Evolutionary conservation across 2,797 vertebrate species (phyloP).

Genomic region (Dipus sagitta): DNA sequence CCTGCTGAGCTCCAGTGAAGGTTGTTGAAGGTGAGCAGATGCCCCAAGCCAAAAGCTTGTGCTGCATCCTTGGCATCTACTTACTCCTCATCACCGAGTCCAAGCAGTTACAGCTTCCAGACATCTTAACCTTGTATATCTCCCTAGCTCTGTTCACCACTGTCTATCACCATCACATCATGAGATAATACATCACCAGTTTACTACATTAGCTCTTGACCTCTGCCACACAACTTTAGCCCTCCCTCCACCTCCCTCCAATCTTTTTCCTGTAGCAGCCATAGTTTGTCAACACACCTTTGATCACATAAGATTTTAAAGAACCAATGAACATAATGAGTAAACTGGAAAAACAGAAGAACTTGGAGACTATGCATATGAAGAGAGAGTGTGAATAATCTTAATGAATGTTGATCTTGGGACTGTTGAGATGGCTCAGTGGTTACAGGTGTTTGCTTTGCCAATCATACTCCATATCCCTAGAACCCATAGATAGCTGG

Average conservation of each 20-base stretch:
- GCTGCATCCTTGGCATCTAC: neutral
- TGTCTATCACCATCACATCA: rapidly evolving
- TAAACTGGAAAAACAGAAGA: neutral
- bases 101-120: neutral
- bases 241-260: too few species aligned
- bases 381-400: neutral
- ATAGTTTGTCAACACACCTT: neutral
- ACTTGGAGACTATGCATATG: neutral
- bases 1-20: neutral
- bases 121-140: rapidly evolving
- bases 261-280: neutral
- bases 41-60: neutral
- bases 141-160: neutral
- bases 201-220: rapidly evolving
- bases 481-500: too few species aligned
- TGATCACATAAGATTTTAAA: neutral
- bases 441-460: too few species aligned
- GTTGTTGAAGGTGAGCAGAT: neutral
- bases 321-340: neutral
- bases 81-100: neutral
- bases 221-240: neutral
- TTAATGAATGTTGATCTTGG: neutral
- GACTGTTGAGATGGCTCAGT: too few species aligned
- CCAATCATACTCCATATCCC: too few species aligned
- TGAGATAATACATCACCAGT: neutral